These are phyloP conservation scores for Cydia splendana DNA, from an alignment of 1,140 invertebrate genomes.

Conservation along the genomic window DNA sequence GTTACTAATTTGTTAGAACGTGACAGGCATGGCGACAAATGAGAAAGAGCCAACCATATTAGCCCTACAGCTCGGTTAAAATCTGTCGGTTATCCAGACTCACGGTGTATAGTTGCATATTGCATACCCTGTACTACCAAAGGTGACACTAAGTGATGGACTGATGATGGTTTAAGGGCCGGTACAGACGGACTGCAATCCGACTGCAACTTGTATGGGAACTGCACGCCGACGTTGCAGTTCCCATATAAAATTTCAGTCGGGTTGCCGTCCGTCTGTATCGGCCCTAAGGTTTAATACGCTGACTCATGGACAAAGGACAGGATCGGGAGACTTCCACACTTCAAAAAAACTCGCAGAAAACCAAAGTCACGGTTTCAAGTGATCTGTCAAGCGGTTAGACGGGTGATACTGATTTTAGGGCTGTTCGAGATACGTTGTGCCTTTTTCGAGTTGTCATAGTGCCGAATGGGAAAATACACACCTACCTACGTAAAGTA, in stretches of 20 bases:
- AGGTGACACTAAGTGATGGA: background rate
- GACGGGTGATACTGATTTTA: background rate
- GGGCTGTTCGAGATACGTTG: background rate
- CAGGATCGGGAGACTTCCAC: conserved; percentile 14
- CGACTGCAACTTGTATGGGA: no score
- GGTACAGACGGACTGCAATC: no score
- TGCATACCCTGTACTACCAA: background rate
- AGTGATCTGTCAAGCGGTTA: conserved; percentile 28
- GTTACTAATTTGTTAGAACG: no score
- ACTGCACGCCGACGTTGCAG: no score
- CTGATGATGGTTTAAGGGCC: background rate
- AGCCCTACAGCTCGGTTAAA: no score
- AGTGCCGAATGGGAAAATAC: background rate
- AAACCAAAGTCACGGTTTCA: conserved; percentile 11
- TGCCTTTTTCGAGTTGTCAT: background rate
- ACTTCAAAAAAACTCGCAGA: conserved; percentile 6
- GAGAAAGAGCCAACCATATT: no score
- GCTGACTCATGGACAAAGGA: background rate
- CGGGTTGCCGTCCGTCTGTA: no score
- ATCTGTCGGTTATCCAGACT: background rate
- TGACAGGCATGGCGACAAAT: no score
- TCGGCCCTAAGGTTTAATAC: no score
- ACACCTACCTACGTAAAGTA: no score
- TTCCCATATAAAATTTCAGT: no score
- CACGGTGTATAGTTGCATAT: background rate